These are phyloP conservation scores for Drosophila simulans DNA, from an alignment of 1,140 invertebrate species.

Conservation along the genomic window DNA sequence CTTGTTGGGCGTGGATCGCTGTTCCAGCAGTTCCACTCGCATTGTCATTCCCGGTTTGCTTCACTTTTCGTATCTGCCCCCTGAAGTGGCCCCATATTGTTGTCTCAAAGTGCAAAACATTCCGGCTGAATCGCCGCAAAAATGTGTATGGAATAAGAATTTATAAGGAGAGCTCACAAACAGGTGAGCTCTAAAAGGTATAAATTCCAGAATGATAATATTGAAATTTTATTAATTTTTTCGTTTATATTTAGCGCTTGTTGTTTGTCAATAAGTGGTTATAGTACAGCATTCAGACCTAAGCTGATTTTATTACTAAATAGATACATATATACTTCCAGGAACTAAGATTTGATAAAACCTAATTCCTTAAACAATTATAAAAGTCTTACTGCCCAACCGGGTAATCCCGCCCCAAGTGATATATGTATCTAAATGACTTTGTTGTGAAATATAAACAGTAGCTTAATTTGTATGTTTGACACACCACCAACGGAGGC, in stretches of 20 bases:
- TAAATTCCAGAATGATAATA: neutral
- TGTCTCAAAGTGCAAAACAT: conserved; percentile 67
- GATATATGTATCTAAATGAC: conserved; percentile 3
- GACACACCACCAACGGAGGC: conserved; percentile 12
- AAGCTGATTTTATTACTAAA: too few relatives aligned
- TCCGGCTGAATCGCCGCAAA: conserved; percentile 34
- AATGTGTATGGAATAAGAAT: neutral
- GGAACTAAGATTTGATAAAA: conserved; percentile 3
- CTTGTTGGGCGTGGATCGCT: conserved; percentile 34
- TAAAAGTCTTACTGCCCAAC: neutral
- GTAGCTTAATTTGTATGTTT: conserved; percentile 20
- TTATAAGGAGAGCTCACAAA: conserved; percentile 1
- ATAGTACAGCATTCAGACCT: too few relatives aligned
- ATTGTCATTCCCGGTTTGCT: conserved; percentile 29
- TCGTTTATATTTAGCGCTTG: neutral
- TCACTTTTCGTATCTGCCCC: conserved; percentile 40
- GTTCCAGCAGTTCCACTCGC: conserved; percentile 14
- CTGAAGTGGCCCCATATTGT: conserved; percentile 45
- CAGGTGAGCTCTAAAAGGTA: conserved; percentile 1
- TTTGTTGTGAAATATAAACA: conserved; percentile 27
- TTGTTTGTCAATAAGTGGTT: neutral
- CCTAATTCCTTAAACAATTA: neutral
- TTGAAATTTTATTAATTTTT: neutral
- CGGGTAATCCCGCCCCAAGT: neutral
- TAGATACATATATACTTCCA: too few relatives aligned